Conservation (phyloP, 2,888 invertebrate genomes). For the Argynnis bischoffii region DNA sequence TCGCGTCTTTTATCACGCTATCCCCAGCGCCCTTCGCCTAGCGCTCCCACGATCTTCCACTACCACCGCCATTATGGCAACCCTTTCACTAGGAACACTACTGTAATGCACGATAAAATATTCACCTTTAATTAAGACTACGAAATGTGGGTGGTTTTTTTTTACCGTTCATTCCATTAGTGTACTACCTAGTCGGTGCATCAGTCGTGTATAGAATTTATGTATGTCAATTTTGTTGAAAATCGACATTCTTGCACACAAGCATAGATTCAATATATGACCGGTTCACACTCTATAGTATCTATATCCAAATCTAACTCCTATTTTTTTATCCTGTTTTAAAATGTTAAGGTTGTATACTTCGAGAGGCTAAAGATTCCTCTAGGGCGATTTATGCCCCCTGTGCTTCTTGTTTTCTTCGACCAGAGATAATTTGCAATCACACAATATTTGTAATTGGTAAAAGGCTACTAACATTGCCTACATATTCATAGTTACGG, state of each 20-base stretch:
- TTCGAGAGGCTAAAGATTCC: constrained; percentile 59
- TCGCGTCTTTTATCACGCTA: constrained; percentile 52
- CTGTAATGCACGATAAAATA: constrained; percentile 56
- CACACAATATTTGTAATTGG: constrained; percentile 56
- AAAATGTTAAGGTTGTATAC: constrained; percentile 76
- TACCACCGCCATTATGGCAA: constrained; percentile 70
- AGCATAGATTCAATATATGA: constrained; percentile 30
- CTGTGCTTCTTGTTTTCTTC: constrained; percentile 81
- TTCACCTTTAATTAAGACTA: constrained; percentile 42
- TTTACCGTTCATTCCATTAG: constrained; percentile 59
- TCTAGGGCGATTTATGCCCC: constrained; percentile 67
- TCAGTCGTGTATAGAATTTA: constrained; percentile 46
- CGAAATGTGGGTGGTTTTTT: constrained; percentile 28
- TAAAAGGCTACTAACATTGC: constrained; percentile 43
- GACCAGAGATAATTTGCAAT: constrained; percentile 56
- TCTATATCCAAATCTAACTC: constrained; percentile 78
- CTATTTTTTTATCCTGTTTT: constrained; percentile 82
- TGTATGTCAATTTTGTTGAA: constrained; percentile 20
- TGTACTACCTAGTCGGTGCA: constrained; percentile 51
- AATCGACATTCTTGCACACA: constrained; percentile 22
- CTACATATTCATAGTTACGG: constrained; percentile 52
- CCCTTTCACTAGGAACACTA: constrained; percentile 57
- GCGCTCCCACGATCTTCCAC: constrained; percentile 76
- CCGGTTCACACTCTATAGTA: constrained; percentile 56
- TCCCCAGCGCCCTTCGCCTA: constrained; percentile 70